A percentile compares a stretch with the other conserved stretches of the same genome.
phyloP scores from a whole-genome alignment of 1,140 invertebrate genomes.

The Mamestra configurata region DNA sequence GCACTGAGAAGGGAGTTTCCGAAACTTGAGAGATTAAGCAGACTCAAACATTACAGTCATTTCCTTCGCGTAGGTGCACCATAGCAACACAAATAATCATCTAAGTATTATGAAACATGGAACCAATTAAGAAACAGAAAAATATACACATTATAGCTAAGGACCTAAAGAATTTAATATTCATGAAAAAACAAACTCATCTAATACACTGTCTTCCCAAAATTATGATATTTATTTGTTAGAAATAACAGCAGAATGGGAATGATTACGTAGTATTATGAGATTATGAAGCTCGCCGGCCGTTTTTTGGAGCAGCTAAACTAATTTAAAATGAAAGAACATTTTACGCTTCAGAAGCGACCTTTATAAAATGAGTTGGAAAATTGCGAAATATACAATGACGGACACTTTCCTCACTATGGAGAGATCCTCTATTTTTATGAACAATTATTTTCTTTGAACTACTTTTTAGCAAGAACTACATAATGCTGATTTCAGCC shows the following conservation, averaged over 20 bases:
- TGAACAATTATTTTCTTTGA: constrained; percentile 13
- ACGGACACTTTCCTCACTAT: constrained; percentile 28
- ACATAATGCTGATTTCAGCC: too few relatives aligned
- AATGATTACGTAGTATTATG: constrained; percentile 47
- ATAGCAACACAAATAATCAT: too few relatives aligned
- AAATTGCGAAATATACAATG: constrained; percentile 55
- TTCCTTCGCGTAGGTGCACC: too few relatives aligned
- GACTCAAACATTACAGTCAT: too few relatives aligned
- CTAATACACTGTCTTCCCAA: constrained; percentile 13
- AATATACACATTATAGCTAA: neutral
- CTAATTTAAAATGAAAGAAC: constrained; percentile 61
- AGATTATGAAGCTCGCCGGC: constrained; percentile 46
- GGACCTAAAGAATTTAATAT: constrained; percentile 17
- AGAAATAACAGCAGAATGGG: constrained; percentile 46
- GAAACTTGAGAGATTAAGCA: too few relatives aligned
- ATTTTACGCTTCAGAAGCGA: constrained; percentile 56
- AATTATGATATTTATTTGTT: constrained; percentile 51
- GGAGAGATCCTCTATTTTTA: constrained; percentile 39
- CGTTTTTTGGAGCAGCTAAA: constrained; percentile 50
- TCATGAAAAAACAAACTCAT: constrained; percentile 27
- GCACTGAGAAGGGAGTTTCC: too few relatives aligned
- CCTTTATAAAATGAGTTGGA: constrained; percentile 60
- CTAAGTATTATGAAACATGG: neutral
- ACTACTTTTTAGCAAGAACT: neutral
- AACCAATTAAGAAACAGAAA: neutral